A percentile compares a stretch with the other conserved stretches of the same genome.
Evolutionary conservation across 2,797 vertebrate genomes (phyloP).

Genomic region (Netta rufina): DNA sequence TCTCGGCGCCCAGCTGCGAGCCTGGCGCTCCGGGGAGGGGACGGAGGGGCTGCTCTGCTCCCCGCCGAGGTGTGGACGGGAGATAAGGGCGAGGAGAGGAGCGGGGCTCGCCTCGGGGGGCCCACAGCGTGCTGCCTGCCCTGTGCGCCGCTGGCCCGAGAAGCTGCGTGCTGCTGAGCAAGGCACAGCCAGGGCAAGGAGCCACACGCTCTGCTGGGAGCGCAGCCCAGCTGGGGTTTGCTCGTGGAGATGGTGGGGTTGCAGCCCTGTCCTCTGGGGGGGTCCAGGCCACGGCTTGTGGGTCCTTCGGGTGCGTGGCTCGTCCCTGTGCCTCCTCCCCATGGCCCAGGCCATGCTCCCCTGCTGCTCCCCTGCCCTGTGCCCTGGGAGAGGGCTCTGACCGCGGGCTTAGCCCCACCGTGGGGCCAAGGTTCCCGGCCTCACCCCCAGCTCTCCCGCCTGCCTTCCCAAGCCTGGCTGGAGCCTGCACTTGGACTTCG

Average conservation of each 20-base stretch:
- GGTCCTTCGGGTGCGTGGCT: background rate
- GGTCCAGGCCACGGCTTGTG: background rate
- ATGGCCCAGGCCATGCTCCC: background rate
- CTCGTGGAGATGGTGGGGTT: background rate
- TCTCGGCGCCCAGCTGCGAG: background rate
- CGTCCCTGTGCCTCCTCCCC: background rate
- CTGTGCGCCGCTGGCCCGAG: background rate
- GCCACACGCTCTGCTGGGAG: background rate
- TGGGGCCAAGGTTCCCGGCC: background rate
- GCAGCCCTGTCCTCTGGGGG: background rate
- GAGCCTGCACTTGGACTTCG: background rate
- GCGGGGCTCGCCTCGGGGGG: background rate
- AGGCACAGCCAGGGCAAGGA: background rate
- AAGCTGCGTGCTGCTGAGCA: background rate
- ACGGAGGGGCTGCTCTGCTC: fast-evolving
- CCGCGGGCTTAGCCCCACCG: background rate
- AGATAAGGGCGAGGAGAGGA: background rate
- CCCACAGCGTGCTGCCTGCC: too few species aligned
- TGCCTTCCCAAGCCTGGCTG: background rate
- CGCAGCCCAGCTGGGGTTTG: too few species aligned
- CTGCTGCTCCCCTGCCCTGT: background rate
- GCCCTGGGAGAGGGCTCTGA: background rate
- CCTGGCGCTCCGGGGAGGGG: background rate
- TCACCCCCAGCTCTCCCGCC: background rate
- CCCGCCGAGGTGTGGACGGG: too few species aligned